Conservation (phyloP, 2,797 vertebrate species). For the Amblyopsis hoosieri region DNA sequence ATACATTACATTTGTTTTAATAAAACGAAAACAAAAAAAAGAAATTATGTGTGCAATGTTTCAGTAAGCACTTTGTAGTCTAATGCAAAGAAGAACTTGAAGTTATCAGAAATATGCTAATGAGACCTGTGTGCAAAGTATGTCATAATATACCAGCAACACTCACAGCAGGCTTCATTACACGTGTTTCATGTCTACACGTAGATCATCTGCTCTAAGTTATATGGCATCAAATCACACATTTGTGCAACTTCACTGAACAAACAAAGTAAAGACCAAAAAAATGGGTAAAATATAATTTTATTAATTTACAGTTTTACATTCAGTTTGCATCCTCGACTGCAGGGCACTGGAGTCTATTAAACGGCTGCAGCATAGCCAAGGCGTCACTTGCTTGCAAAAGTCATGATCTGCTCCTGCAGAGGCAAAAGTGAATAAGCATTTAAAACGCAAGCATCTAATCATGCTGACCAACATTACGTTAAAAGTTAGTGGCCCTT, state of each 20-base stretch:
- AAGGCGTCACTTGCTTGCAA: conserved; percentile 88
- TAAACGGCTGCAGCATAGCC: conserved; percentile 1
- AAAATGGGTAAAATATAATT: conserved; percentile 69
- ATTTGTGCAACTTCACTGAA: background rate
- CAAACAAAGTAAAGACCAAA: background rate
- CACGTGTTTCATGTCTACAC: background rate
- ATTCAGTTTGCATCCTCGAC: conserved; percentile 49
- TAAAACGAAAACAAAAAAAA: conserved; percentile 61
- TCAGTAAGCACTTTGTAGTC: background rate
- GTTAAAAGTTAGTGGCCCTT: conserved; percentile 23
- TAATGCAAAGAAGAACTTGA: background rate
- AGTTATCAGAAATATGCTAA: background rate
- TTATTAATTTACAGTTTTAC: conserved; percentile 69
- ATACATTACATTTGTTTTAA: conserved; percentile 66
- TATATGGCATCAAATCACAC: background rate
- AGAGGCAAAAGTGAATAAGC: conserved; percentile 52
- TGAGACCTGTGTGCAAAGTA: conserved; percentile 2
- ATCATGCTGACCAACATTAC: conserved; percentile 15
- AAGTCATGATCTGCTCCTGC: conserved; percentile 95
- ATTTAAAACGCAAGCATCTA: conserved; percentile 27
- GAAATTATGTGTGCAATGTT: background rate
- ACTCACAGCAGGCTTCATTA: background rate
- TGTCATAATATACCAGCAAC: background rate
- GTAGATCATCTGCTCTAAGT: no score
- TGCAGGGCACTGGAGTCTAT: conserved; percentile 37